phyloP scores from a whole-genome alignment of 2,888 invertebrate genomes.

The Heteromyza rotundicornis region DNA sequence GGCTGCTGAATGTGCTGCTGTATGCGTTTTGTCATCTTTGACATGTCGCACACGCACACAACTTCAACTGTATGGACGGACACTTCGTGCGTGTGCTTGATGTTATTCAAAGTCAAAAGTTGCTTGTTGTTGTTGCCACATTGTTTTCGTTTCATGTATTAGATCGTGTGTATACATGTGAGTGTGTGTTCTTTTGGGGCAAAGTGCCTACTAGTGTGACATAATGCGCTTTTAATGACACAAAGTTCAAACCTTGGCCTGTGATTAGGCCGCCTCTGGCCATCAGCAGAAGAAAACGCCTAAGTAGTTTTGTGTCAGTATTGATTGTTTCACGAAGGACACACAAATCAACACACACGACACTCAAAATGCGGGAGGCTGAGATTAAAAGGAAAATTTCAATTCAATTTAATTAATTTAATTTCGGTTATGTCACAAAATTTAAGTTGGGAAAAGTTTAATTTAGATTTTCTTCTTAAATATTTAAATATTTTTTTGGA shows the following conservation, averaged over 20 bases:
- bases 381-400: no score
- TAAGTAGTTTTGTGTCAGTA: no score
- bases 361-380: no score
- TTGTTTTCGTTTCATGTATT: background rate
- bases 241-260: background rate
- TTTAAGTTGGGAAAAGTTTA: no score
- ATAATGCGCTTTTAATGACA: slow-evolving; percentile 19
- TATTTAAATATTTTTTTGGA: no score
- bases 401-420: no score
- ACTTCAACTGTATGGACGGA: background rate
- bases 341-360: no score
- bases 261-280: background rate
- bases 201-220: slow-evolving; percentile 6
- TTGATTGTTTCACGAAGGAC: no score
- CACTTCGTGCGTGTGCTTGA: background rate
- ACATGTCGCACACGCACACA: background rate
- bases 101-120: slow-evolving; percentile 5
- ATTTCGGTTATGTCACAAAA: no score
- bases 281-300: no score
- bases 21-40: slow-evolving; percentile 6
- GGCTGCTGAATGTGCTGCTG: background rate
- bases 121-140: background rate
- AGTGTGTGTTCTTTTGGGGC: background rate
- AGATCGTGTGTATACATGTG: background rate
- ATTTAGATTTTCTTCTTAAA: no score